phyloP scores from a whole-genome alignment of 1,140 invertebrate species.

The Maniola jurtina region DNA sequence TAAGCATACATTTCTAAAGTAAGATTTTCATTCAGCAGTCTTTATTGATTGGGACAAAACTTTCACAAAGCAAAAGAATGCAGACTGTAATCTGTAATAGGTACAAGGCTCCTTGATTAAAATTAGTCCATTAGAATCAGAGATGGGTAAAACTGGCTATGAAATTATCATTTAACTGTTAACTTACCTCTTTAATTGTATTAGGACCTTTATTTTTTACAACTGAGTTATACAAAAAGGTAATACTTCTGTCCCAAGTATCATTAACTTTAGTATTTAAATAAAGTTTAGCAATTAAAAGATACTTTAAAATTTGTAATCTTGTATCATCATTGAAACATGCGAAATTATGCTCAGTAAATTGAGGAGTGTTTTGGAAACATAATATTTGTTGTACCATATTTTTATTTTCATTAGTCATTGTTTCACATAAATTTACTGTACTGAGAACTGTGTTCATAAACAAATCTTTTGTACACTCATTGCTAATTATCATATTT shows the following conservation, averaged over 20 bases:
- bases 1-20: no score
- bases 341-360: slow-evolving; percentile 33
- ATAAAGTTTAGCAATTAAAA: slow-evolving; percentile 39
- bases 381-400: slow-evolving; percentile 45
- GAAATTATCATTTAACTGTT: background rate
- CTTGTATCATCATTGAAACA: slow-evolving; percentile 30
- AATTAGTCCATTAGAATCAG: background rate
- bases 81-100: no score
- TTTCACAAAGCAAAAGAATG: no score
- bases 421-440: slow-evolving; percentile 31
- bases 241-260: slow-evolving; percentile 40
- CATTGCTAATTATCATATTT: slow-evolving; percentile 34
- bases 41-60: no score
- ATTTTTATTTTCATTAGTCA: slow-evolving; percentile 34
- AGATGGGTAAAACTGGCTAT: background rate
- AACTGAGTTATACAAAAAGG: slow-evolving; percentile 34
- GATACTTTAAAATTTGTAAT: slow-evolving; percentile 30
- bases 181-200: slow-evolving; percentile 41
- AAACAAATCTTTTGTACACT: slow-evolving; percentile 31
- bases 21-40: no score
- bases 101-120: background rate
- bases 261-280: slow-evolving; percentile 43
- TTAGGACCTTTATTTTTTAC: slow-evolving; percentile 35
- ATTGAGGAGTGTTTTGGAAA: slow-evolving; percentile 36
- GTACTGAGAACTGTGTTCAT: slow-evolving; percentile 45